Conservation (phyloP, 2,797 vertebrate species). For the Sebastes elongatus region DNA sequence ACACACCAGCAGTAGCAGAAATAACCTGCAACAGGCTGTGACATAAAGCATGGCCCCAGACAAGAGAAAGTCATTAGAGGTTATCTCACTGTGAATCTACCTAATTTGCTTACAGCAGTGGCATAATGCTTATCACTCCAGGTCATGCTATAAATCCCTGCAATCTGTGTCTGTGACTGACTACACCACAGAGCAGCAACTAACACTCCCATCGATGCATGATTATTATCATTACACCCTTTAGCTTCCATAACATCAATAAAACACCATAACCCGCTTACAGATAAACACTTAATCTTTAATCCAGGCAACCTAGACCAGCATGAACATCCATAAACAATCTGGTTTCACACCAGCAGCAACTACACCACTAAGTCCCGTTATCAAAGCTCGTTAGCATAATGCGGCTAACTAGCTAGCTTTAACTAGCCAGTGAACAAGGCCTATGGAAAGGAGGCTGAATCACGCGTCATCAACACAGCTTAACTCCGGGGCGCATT, state of each 20-base stretch:
- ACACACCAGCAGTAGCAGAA: constrained; percentile 10
- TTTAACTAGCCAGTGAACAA: constrained; percentile 48
- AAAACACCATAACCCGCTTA: constrained; percentile 40
- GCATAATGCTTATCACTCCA: constrained; percentile 64
- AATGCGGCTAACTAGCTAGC: constrained; percentile 77
- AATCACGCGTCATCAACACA: accelerated
- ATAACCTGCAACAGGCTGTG: constrained; percentile 38
- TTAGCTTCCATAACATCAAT: constrained; percentile 33
- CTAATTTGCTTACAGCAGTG: constrained; percentile 64
- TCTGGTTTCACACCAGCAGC: constrained; percentile 28
- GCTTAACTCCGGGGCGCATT: too few species aligned
- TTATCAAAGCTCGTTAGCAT: constrained; percentile 74
- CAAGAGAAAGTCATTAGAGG: constrained; percentile 36
- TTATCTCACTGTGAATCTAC: constrained; percentile 52
- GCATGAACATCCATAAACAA: constrained; percentile 31
- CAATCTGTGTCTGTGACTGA: constrained; percentile 61
- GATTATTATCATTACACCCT: constrained; percentile 43
- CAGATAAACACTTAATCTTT: constrained; percentile 36
- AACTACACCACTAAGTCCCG: constrained; percentile 51
- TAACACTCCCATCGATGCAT: constrained; percentile 27
- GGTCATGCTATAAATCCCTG: constrained; percentile 60
- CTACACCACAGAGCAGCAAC: constrained; percentile 32
- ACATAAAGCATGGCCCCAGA: constrained; percentile 4
- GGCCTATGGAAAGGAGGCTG: too few species aligned
- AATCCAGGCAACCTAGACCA: constrained; percentile 40